phyloP scores from a whole-genome alignment of 2,113 vertebrate species.

The Chrysochloris asiatica region DNA sequence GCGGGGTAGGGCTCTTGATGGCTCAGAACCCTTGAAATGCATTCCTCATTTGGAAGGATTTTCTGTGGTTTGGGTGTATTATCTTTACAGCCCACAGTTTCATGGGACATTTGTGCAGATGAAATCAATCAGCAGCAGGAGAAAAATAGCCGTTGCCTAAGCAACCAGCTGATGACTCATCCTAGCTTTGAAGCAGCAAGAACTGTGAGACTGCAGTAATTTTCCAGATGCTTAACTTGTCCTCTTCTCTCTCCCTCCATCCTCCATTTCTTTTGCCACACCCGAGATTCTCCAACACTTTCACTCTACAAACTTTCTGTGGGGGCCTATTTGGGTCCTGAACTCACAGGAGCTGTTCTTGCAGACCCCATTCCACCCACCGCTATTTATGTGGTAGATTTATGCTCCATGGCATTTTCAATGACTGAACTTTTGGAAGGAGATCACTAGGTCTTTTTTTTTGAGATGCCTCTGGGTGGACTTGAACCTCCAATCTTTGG shows the following conservation, averaged over 20 bases:
- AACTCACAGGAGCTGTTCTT: background rate
- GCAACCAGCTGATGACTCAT: slow-evolving; percentile 85
- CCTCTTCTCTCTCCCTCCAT: background rate
- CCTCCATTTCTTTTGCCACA: background rate
- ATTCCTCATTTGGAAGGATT: slow-evolving; percentile 14
- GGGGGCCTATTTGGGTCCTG: too few species aligned
- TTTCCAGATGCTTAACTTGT: slow-evolving; percentile 86
- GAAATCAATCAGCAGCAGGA: slow-evolving; percentile 79
- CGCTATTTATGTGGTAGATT: rapidly evolving
- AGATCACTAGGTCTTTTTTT: background rate
- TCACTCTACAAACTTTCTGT: background rate
- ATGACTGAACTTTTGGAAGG: background rate
- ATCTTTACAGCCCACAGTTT: slow-evolving; percentile 73
- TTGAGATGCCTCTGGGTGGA: background rate
- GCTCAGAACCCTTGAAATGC: slow-evolving; percentile 35
- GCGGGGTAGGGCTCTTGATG: too few species aligned
- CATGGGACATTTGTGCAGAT: slow-evolving; percentile 73
- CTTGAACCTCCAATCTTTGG: background rate
- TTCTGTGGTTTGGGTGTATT: slow-evolving; percentile 66
- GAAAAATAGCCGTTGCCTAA: slow-evolving; percentile 77
- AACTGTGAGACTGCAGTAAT: slow-evolving; percentile 85
- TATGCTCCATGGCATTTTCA: background rate
- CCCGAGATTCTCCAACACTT: background rate
- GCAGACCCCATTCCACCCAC: background rate
- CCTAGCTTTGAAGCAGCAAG: slow-evolving; percentile 57